Conservation (phyloP, 30 jellyfish, hydroid and myxozoan genomes). For the Turritopsis rubra region DNA sequence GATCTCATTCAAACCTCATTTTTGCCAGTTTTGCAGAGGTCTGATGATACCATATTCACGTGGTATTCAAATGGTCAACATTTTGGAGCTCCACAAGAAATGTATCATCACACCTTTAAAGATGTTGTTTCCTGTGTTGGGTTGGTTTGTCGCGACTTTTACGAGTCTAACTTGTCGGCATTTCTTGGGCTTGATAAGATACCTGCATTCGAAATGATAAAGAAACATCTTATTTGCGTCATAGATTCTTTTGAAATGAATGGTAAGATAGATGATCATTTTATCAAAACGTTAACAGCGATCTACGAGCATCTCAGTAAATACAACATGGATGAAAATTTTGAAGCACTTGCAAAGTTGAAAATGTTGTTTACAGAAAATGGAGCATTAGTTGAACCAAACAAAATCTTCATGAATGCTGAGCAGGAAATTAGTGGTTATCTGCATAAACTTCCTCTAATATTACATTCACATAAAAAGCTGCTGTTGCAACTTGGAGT, state of each 20-base stretch:
- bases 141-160: neutral
- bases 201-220: conserved; percentile 9
- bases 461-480: neutral
- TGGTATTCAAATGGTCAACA: neutral
- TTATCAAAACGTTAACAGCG: neutral
- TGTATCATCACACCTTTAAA: neutral
- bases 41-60: neutral
- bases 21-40: conserved; percentile 5
- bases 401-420: conserved; percentile 6
- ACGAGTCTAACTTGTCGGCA: neutral
- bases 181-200: conserved; percentile 13
- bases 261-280: neutral
- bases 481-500: conserved; percentile 44
- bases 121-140: conserved; percentile 4
- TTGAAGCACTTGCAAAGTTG: neutral
- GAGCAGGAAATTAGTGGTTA: conserved; percentile 34
- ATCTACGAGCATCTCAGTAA: neutral
- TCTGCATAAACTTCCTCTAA: conserved; percentile 23
- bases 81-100: conserved; percentile 23
- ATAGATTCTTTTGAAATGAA: neutral
- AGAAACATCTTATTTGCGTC: conserved; percentile 15
- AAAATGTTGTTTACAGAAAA: conserved; percentile 15
- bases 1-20: conserved; percentile 16
- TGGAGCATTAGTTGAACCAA: conserved; percentile 24
- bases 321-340: conserved; percentile 1